Evolutionary conservation across 2,797 vertebrate species (phyloP).

Genomic region (Sphenodon punctatus): DNA sequence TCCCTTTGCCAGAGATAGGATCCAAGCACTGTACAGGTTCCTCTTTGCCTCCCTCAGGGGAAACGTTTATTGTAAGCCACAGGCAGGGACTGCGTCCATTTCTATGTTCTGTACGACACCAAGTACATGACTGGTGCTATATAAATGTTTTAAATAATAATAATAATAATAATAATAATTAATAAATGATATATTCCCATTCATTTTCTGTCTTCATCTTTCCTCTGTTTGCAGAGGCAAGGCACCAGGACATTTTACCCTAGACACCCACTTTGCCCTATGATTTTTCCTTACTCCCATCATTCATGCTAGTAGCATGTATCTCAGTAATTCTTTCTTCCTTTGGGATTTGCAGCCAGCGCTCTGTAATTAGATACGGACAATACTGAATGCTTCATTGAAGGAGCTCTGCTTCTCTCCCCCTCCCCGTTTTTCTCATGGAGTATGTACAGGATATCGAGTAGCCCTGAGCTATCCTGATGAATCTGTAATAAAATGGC

Average conservation of each 20-base stretch:
- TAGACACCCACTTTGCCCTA: not conserved
- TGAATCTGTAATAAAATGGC: not conserved
- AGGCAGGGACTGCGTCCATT: no score
- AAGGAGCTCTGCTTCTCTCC: not conserved
- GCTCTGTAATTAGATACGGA: not conserved
- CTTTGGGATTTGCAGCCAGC: not conserved
- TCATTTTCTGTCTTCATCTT: not conserved
- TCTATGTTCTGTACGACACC: no score
- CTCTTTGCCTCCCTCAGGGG: not conserved
- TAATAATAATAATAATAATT: not conserved
- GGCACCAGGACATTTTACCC: not conserved
- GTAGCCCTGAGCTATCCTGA: not conserved
- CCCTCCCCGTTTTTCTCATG: not conserved
- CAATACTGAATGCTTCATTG: no score
- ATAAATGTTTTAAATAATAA: no score
- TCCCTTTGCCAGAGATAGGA: not conserved
- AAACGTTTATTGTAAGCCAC: no score
- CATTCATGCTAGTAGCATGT: not conserved
- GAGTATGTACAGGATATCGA: not conserved
- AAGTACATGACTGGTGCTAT: no score
- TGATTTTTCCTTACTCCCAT: not conserved
- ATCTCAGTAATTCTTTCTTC: not conserved
- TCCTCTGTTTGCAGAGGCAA: not conserved
- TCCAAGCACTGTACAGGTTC: not conserved
- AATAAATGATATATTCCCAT: no score